Conservation (phyloP, 2,113 vertebrate species). For the Pantherophis guttatus region DNA sequence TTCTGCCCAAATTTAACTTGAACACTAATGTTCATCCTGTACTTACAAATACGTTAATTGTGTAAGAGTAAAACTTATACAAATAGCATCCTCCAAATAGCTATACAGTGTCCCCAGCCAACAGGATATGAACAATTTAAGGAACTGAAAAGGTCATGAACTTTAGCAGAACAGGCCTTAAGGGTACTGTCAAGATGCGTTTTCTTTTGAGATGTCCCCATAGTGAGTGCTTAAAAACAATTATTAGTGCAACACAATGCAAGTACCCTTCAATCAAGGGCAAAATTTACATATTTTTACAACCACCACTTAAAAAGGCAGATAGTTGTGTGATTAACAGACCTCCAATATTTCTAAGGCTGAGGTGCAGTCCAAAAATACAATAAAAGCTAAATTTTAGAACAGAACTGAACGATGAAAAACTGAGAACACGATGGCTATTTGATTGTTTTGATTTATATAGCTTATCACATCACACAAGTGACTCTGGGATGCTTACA, state of each 20-base stretch:
- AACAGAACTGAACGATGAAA: constrained; percentile 36
- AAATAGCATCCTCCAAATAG: background rate
- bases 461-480: background rate
- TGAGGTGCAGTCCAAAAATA: background rate
- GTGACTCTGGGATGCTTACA: background rate
- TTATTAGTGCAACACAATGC: background rate
- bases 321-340: constrained; percentile 11
- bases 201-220: background rate
- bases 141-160: background rate
- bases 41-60: background rate
- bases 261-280: constrained; percentile 21
- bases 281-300: background rate
- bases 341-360: constrained; percentile 21
- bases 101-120: background rate
- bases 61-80: background rate
- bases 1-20: background rate
- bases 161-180: background rate
- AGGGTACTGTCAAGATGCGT: background rate
- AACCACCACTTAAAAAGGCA: constrained; percentile 25
- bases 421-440: constrained; percentile 27
- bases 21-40: background rate
- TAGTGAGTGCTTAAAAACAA: background rate
- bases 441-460: constrained; percentile 5
- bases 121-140: background rate
- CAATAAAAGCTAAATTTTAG: constrained; percentile 24